Evolutionary conservation across 2,797 vertebrate genomes (phyloP).

Genomic region (Neosilurus hyrtlii): DNA sequence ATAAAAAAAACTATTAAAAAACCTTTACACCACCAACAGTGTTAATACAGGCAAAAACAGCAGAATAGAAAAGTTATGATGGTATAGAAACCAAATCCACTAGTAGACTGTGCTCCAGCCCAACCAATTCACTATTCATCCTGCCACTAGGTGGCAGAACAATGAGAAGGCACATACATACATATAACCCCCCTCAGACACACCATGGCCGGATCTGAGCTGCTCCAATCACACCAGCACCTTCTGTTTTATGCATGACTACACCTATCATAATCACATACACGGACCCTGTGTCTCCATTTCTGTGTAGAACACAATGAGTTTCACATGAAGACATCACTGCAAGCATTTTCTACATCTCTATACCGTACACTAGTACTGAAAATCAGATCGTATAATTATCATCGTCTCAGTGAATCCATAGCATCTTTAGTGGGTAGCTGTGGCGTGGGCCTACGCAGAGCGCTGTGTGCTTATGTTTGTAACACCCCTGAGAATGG

Average conservation of each 20-base stretch:
- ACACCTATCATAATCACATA: background rate
- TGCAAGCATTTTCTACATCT: background rate
- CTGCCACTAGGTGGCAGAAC: slow-evolving; percentile 34
- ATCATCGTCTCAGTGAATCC: slow-evolving; percentile 1
- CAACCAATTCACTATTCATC: background rate
- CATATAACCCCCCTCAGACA: background rate
- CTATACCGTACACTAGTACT: background rate
- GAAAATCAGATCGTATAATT: background rate
- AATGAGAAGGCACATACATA: background rate
- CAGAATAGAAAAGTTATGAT: background rate
- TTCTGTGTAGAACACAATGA: background rate
- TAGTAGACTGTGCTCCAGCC: background rate
- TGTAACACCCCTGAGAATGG: slow-evolving; percentile 53
- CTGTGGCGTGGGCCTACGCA: slow-evolving; percentile 35
- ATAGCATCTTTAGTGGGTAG: slow-evolving; percentile 43
- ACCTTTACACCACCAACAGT: background rate
- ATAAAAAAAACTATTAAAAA: background rate
- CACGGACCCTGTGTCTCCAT: background rate
- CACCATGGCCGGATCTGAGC: background rate
- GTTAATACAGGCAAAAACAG: background rate
- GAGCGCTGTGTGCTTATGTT: slow-evolving; percentile 46
- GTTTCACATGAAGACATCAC: background rate
- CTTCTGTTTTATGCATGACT: background rate
- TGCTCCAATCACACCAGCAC: slow-evolving; percentile 3
- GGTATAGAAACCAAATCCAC: background rate